Percentiles rank a stretch among this genome's conserved stretches.
phyloP scores from a whole-genome alignment of 2,888 invertebrate genomes.

The Cloeon dipterum region DNA sequence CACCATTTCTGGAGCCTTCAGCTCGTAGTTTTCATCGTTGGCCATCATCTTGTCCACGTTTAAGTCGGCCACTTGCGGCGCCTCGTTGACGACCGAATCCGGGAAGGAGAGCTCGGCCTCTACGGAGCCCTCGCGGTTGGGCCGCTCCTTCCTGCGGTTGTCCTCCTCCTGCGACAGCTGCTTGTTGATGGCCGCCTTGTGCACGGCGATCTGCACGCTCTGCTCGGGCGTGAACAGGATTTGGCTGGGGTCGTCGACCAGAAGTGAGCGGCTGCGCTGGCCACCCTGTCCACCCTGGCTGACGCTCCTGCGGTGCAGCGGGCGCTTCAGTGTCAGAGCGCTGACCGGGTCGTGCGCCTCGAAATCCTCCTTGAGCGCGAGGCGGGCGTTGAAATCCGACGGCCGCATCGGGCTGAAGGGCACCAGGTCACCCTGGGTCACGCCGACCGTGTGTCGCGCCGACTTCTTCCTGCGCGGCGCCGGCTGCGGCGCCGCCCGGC shows the following conservation, averaged over 20 bases:
- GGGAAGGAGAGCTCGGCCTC: too few relatives aligned
- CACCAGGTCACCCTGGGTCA: conserved; percentile 48
- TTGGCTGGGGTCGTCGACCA: conserved; percentile 16
- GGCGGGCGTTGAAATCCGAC: conserved; percentile 4
- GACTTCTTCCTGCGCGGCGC: conserved; percentile 25
- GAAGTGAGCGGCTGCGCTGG: conserved; percentile 4
- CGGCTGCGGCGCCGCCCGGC: conserved; percentile 16
- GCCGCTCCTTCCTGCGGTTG: conserved; percentile 9
- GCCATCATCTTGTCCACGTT: too few relatives aligned
- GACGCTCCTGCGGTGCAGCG: not conserved
- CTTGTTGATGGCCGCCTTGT: conserved; percentile 20
- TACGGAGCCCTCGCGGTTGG: too few relatives aligned
- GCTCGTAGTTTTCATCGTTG: too few relatives aligned
- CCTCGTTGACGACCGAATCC: too few relatives aligned
- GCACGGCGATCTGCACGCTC: conserved; percentile 17
- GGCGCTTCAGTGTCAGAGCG: not conserved
- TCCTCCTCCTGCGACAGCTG: conserved; percentile 18
- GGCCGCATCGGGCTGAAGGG: conserved; percentile 4
- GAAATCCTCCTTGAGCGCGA: too few relatives aligned
- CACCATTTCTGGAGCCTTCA: too few relatives aligned
- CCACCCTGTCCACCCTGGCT: not conserved
- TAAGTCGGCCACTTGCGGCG: too few relatives aligned
- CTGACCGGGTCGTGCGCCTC: conserved; percentile 1
- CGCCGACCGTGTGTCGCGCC: conserved; percentile 59
- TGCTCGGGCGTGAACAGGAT: conserved; percentile 17